A percentile compares a stretch with the other conserved stretches of the same genome.
Conservation (phyloP, 2,113 vertebrate genomes). For the Uria aalge region DNA sequence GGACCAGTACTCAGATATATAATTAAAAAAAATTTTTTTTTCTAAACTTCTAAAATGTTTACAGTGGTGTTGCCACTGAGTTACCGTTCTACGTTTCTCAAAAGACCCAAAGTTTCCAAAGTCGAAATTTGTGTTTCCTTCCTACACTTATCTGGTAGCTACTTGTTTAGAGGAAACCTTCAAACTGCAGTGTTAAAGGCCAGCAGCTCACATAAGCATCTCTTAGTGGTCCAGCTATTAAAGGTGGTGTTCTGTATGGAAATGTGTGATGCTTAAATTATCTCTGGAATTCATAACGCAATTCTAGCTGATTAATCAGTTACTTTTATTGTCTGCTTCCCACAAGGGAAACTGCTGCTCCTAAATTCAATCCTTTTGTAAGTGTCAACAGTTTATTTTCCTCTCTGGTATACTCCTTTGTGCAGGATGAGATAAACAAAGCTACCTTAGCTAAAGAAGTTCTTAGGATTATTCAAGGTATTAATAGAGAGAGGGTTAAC, state of each 20-base stretch:
- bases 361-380: neutral
- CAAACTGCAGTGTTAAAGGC: neutral
- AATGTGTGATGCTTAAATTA: neutral
- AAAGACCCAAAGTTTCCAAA: neutral
- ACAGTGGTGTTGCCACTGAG: neutral
- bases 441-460: neutral
- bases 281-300: neutral
- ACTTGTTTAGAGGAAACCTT: neutral
- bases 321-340: neutral
- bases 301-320: neutral
- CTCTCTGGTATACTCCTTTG: neutral
- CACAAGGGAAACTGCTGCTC: neutral
- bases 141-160: rapidly evolving
- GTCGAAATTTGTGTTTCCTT: neutral
- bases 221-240: neutral
- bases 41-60: neutral
- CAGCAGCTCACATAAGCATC: neutral
- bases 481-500: neutral
- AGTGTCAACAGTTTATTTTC: neutral
- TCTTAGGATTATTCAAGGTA: neutral
- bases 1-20: neutral
- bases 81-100: neutral
- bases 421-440: neutral
- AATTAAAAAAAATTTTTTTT: neutral
- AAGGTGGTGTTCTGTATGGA: neutral